Evolutionary conservation across 2,888 invertebrate genomes (phyloP).

Genomic region (Panzeria rudis): DNA sequence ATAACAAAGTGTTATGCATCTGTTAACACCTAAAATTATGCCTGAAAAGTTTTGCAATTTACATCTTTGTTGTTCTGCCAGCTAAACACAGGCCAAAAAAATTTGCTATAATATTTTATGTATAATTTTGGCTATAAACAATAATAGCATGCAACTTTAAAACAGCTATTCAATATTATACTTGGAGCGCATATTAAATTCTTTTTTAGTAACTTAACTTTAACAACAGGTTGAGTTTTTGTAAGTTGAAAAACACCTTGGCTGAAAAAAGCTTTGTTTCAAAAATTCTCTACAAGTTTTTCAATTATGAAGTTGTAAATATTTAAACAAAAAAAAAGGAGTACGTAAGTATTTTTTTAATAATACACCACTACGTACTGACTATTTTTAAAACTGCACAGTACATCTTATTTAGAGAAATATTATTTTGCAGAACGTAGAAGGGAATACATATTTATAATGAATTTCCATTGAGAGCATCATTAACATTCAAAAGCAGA

Average conservation of each 20-base stretch:
- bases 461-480: not conserved
- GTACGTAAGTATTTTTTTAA: slow-evolving; percentile 6
- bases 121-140: slow-evolving; percentile 4
- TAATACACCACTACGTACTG: not conserved
- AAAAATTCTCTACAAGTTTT: slow-evolving; percentile 29
- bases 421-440: not conserved
- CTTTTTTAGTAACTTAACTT: not conserved
- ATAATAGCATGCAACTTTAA: not conserved
- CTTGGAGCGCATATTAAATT: slow-evolving; percentile 5
- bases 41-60: slow-evolving; percentile 11
- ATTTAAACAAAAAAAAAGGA: not conserved
- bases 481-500: slow-evolving; percentile 1
- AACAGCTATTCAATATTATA: not conserved
- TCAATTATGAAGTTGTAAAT: slow-evolving; percentile 49
- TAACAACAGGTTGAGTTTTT: not conserved
- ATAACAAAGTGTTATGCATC: not conserved
- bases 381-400: not conserved
- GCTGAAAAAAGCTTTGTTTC: not conserved
- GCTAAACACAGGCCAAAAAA: not conserved
- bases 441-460: not conserved
- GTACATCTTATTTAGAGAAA: not conserved
- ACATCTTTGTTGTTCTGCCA: not conserved
- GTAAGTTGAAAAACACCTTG: not conserved
- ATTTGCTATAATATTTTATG: not conserved
- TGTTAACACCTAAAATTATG: slow-evolving; percentile 32